Base-by-base conservation (phyloP, 2,113 vertebrate species). In the Nycticorax nycticorax region DNA sequence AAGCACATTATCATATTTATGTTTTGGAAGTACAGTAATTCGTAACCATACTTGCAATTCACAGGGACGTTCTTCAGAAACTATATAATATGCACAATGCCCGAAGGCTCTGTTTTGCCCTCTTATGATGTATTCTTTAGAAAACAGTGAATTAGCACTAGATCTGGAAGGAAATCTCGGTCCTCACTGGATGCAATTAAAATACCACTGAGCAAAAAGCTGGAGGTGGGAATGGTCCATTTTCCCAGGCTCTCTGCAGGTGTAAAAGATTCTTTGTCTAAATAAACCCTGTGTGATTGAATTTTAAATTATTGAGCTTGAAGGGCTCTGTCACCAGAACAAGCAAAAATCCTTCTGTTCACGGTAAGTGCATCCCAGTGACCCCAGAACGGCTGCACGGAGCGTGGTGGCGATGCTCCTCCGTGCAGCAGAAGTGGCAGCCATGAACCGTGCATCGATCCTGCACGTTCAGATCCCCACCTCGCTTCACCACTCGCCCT, bases 381-480 rank as follows among this genome's bases (percentile, higher is more conserved):
- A 48, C 27, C 45, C 57, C 37, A 4, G 76, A 57, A n/a, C 0
- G 0, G 43, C 45, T 28, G 43, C 56, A 6, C 0, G 1, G 32
- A 8, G 17, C 35, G 3, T 30, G 30, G 7, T 66, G 47, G 62
- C 1, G 1, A 3, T 47, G 47, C 21, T 86, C 28, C 48, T 11
- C 43, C 1, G 2, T 5, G n/a, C n/a, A 59, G 37, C 59, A 62
- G n/a, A 32, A 37, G 35, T 2, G 27, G 52, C 35, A 69, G 79
- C 45, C 9, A 3, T 15, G 55, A 24, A 8, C 35, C 22, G 11
- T 14, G 28, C 39, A 2, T 22, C 2, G 1, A 8, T 30, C 5
- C n/a, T 45, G 28, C 20, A 5, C 0, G 0, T 32, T 37, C 50
- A 50, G 16, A 14, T 77, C 57, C 45, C 27, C n/a, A 3, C 43